Evolutionary conservation across 2,797 vertebrate species (phyloP), one percentile per base, ranked within the genome.

Genomic region (Cichlasoma orientale): DNA sequence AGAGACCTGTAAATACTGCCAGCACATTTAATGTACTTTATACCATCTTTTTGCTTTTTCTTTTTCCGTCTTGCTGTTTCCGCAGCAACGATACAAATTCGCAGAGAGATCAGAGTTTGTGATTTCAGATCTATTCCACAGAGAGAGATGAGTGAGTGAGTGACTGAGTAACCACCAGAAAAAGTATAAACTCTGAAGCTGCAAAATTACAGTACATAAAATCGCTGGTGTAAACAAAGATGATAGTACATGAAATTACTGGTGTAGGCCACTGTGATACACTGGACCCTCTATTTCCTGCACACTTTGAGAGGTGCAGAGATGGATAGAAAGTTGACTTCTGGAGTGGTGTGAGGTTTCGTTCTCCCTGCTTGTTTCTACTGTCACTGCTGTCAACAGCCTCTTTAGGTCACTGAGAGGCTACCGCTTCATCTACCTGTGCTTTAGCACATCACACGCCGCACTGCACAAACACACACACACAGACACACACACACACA

Each of bases 371-470:
- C 80, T 86, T 69, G 77, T 86, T 82, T 83, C 74, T 71, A 29
- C 84, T 85, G 85, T 87, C 84, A 84, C 80, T 56, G 79, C 79
- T 85, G 86, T 86, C 87, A 85, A 83, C 88, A 82, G 80, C 75
- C 50, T 27, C 86, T 90, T 92, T 86, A 92, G 90, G 90, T 93
- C 92, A 92, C 87, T 70, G 73, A 86, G 86, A 93, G 90, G 91
- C 72, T 87, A 89, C 78, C 31, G 19, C 86, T 85, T 83, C 88
- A 87, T 90, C 89, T 92, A 93, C 91, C 91, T 92, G 90, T 85
- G 85, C 90, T 93, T 93, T 90, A 93, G 84, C 92, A 86, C 82
- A 91, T 92, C 85, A 91, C 91, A 92, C 54, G 83, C 87, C 7
- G 56, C 89, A 71, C 86, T 90, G 87, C 89, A 88, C 88, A 61